Conservation (phyloP, 2,888 invertebrate genomes). For the Xanthia togata region DNA sequence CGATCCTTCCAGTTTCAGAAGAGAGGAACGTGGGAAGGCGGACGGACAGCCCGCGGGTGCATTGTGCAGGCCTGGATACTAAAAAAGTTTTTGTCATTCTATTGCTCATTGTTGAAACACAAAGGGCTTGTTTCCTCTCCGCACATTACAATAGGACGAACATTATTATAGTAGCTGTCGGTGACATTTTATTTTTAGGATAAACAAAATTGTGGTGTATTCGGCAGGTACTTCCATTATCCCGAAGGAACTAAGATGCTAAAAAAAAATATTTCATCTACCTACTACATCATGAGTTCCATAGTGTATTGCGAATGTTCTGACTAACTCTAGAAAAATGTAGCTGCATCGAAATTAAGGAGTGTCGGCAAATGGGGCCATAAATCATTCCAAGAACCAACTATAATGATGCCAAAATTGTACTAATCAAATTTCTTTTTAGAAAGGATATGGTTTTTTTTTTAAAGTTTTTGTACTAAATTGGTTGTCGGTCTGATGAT, state of each 20-base stretch:
- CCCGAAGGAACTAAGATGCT: background rate
- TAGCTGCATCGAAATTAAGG: conserved; percentile 5
- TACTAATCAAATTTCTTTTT: conserved; percentile 26
- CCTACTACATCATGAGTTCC: background rate
- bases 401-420: background rate
- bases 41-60: conserved; percentile 80
- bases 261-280: background rate
- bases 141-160: conserved; percentile 68
- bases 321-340: conserved; percentile 19
- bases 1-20: conserved; percentile 50
- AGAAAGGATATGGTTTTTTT: background rate
- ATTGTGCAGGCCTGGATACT: conserved; percentile 83
- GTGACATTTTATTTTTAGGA: conserved; percentile 53
- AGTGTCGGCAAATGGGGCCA: background rate
- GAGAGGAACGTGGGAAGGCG: conserved; percentile 81
- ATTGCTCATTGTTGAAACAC: conserved; percentile 85
- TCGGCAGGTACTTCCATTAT: background rate
- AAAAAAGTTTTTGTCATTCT: conserved; percentile 85
- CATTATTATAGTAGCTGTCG: conserved; percentile 39
- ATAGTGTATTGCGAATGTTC: conserved; percentile 4
- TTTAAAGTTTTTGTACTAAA: conserved; percentile 8
- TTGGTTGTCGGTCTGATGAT: conserved; percentile 16
- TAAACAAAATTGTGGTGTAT: conserved; percentile 25
- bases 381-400: conserved; percentile 20
- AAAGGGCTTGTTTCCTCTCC: conserved; percentile 84